Evolutionary conservation across 2,888 invertebrate species (phyloP).

Genomic region (Aporophyla lueneburgensis): DNA sequence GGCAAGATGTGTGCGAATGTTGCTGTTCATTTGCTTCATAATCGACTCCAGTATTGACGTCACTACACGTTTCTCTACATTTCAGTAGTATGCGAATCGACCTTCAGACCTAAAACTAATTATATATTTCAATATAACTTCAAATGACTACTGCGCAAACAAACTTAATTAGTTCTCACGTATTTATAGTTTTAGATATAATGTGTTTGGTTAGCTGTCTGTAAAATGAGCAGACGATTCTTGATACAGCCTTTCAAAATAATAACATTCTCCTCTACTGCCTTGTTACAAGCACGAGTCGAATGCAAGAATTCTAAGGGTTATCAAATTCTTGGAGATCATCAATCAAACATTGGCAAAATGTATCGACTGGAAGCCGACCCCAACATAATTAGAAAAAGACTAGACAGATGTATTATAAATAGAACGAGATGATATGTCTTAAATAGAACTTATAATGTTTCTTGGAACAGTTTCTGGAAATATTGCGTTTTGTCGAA

Average conservation of each 20-base stretch:
- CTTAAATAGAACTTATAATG: not conserved
- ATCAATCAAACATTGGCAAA: slow-evolving; percentile 2
- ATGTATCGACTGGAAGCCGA: not conserved
- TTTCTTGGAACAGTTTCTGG: not conserved
- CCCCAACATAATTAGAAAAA: no score
- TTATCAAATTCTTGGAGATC: slow-evolving; percentile 12
- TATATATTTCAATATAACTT: slow-evolving; percentile 23
- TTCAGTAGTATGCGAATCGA: slow-evolving; percentile 18
- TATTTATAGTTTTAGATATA: slow-evolving; percentile 44
- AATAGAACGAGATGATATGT: not conserved
- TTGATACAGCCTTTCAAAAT: slow-evolving; percentile 29
- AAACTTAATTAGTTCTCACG: slow-evolving; percentile 55
- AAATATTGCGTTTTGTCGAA: slow-evolving; percentile 3
- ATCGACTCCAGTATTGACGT: slow-evolving; percentile 12
- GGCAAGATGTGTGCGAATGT: slow-evolving; percentile 4
- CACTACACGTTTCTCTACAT: slow-evolving; percentile 11
- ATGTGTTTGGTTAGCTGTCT: slow-evolving; percentile 38
- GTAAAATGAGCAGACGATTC: slow-evolving; percentile 25
- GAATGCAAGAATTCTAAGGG: not conserved
- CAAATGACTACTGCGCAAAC: slow-evolving; percentile 30
- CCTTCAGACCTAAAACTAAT: slow-evolving; percentile 43
- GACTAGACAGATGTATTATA: not conserved
- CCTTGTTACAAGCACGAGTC: not conserved
- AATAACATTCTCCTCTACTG: not conserved
- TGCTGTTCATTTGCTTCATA: slow-evolving; percentile 13